Evolutionary conservation across 2,797 vertebrate species (phyloP).

Genomic region (Austrolebias charrua): DNA sequence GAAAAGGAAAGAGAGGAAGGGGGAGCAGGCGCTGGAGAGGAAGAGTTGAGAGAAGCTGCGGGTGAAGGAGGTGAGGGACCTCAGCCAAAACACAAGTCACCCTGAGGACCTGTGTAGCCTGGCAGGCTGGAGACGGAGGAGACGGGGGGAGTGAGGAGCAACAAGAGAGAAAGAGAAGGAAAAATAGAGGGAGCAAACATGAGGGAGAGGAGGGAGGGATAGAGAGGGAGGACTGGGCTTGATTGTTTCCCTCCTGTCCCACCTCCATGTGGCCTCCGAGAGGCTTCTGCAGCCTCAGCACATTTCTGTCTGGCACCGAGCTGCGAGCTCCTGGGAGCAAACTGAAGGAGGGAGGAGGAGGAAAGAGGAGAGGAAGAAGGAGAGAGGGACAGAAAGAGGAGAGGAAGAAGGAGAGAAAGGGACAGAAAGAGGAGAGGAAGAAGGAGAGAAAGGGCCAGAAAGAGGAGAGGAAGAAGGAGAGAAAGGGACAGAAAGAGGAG

Average conservation of each 20-base stretch:
- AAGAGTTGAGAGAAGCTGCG: constrained; percentile 56
- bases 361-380: constrained; percentile 38
- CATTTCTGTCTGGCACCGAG: constrained; percentile 94
- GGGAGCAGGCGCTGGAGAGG: constrained; percentile 33
- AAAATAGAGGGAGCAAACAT: constrained; percentile 63
- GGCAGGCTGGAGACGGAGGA: constrained; percentile 81
- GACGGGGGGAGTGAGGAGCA: constrained; percentile 72
- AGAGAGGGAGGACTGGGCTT: constrained; percentile 84
- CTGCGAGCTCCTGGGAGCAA: constrained; percentile 94
- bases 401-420: no score
- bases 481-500: no score
- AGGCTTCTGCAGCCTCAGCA: constrained; percentile 88
- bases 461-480: no score
- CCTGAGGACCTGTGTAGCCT: constrained; percentile 91
- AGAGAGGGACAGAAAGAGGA: constrained; percentile 13
- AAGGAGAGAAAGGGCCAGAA: no score
- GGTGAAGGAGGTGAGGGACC: constrained; percentile 70
- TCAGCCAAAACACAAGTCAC: constrained; percentile 82
- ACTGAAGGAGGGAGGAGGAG: constrained; percentile 78
- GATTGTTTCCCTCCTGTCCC: constrained; percentile 90
- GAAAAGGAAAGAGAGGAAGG: constrained; percentile 45
- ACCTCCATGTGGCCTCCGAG: constrained; percentile 92
- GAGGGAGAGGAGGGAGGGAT: constrained; percentile 53
- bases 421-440: no score
- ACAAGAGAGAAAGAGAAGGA: constrained; percentile 64